A percentile compares a stretch with the other conserved stretches of the same genome.
phyloP scores from a whole-genome alignment of 2,888 invertebrate species.

The Dysmachus trigonus region DNA sequence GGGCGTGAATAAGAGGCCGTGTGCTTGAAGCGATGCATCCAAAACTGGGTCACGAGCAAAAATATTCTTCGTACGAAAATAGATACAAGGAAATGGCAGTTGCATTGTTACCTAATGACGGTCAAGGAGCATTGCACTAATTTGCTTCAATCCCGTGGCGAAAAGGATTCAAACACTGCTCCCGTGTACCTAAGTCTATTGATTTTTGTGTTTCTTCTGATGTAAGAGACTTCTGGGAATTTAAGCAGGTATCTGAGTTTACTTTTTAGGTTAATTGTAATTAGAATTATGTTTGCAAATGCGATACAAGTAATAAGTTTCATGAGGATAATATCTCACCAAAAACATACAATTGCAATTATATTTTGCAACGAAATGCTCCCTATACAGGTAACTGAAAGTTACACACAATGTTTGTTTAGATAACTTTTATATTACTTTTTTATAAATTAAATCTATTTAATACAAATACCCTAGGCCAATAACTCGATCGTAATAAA shows the following conservation, averaged over 20 bases:
- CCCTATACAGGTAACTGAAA: too few relatives aligned
- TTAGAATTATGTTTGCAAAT: too few relatives aligned
- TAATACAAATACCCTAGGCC: too few relatives aligned
- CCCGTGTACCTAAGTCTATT: not conserved
- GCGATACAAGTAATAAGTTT: too few relatives aligned
- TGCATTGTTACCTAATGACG: slow-evolving; percentile 30
- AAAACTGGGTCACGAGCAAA: slow-evolving; percentile 8
- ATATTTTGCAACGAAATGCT: too few relatives aligned
- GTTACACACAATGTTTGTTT: too few relatives aligned
- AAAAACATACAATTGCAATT: too few relatives aligned
- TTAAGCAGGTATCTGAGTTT: not conserved
- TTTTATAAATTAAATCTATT: too few relatives aligned
- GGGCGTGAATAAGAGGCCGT: not conserved
- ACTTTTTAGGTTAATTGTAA: not conserved
- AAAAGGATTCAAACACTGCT: not conserved
- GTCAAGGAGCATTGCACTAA: slow-evolving; percentile 17
- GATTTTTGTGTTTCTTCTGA: not conserved
- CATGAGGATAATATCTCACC: too few relatives aligned
- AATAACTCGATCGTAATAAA: too few relatives aligned
- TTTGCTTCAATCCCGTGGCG: not conserved
- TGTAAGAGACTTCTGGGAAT: not conserved
- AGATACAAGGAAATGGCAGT: slow-evolving; percentile 4
- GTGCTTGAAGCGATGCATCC: not conserved
- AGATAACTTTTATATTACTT: too few relatives aligned
- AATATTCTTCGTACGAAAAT: not conserved